A percentile compares a stretch with the other conserved stretches of the same genome.
Conservation (phyloP, 2,888 invertebrate genomes). For the Aphodius sticticus region DNA sequence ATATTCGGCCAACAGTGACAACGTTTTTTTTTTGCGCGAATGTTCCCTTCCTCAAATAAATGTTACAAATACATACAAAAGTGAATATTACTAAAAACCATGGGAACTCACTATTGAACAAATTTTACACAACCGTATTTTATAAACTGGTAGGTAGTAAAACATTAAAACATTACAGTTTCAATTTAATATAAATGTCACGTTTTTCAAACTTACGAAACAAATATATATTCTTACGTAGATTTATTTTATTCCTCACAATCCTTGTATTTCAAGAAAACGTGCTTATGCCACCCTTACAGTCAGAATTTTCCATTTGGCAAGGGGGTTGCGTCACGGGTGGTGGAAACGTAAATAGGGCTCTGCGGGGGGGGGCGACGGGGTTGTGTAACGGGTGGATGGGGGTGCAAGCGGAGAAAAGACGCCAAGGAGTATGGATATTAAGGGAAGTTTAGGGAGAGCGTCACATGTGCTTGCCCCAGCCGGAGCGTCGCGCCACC, state of each 20-base stretch:
- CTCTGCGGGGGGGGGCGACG: not conserved
- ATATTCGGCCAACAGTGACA: too few species aligned
- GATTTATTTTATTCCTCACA: not conserved
- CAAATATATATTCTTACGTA: not conserved
- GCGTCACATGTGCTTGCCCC: not conserved
- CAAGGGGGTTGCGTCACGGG: not conserved
- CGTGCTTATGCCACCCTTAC: not conserved
- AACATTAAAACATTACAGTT: too few species aligned
- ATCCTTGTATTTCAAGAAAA: not conserved
- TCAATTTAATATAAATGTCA: too few species aligned
- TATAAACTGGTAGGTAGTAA: too few species aligned
- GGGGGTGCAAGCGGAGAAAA: not conserved
- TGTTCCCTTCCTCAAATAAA: too few species aligned
- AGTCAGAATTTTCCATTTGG: not conserved
- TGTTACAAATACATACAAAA: too few species aligned
- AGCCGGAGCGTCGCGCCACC: not conserved
- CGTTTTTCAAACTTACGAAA: not conserved
- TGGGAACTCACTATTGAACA: too few species aligned
- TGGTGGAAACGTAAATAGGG: conserved; percentile 4
- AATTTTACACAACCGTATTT: too few species aligned
- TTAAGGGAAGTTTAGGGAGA: conserved; percentile 4
- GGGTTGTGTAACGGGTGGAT: not conserved
- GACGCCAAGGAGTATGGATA: not conserved
- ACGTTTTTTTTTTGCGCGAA: too few species aligned
- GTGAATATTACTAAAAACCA: too few species aligned